Base-by-base conservation (phyloP, 1,140 invertebrate species). In the Hyphantria cunea region DNA sequence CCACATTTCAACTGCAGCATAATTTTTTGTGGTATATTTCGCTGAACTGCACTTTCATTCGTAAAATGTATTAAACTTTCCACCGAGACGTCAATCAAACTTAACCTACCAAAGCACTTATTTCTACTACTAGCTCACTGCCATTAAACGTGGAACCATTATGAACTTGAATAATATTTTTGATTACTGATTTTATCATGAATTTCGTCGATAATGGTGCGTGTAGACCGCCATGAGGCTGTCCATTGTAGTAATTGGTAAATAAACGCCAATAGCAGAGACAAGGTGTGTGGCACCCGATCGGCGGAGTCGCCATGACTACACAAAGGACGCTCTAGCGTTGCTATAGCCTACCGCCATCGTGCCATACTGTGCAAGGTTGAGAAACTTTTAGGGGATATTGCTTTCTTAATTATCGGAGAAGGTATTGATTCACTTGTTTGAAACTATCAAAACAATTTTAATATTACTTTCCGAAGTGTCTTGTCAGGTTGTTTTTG, bases 321-420 rank as follows among this genome's bases (percentile, higher is more conserved):
- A 74, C 70, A 4, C 12, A 34, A 14, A 12, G 49, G 72, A 70
- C 68, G 71, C 72, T 14, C 48, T 32, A 9, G 13, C 44, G 66
- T 71, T 69, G 47, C 62, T 63, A 71, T 70, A 33, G 48, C 37
- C 34, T 7, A 2, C 45, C 55, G 66, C 61, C 58, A 34, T 56
- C 53, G 65, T 74, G 66, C 68, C 68, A 76, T 56, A 71, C 67
- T 33, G 71, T 71, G 68, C 70, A 72, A 72, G 69, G 72, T 66
- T 67, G 15, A 39, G 39, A 44, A 55, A 66, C 31, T 60, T 67
- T 49, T 64, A 6, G 44, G 52, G 54, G 59, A 51, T 61, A 10
- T 48, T 56, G 60, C 17, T 49, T 31, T 31, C 42, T 58, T 39
- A 60, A 64, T 61, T 66, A 55, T 48, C 51, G 44, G 45, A 51